Evolutionary conservation across 2,113 vertebrate genomes (phyloP).

Genomic region (Cyphomyrus plagiostoma): DNA sequence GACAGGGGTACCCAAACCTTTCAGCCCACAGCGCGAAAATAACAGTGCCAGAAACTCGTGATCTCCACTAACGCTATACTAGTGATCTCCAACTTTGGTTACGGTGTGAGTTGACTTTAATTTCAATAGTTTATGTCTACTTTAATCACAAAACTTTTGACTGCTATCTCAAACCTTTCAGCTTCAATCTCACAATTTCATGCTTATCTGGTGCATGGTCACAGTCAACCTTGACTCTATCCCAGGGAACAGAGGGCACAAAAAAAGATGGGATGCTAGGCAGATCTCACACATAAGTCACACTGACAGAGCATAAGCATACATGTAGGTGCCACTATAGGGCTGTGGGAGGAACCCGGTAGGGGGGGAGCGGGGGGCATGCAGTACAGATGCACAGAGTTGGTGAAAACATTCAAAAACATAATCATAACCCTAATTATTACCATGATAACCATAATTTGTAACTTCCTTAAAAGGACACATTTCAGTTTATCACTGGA

Average conservation of each 20-base stretch:
- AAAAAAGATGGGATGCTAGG: not conserved
- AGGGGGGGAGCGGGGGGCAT: not conserved
- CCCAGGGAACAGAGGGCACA: not conserved
- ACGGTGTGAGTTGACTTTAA: not conserved
- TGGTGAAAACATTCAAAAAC: not conserved
- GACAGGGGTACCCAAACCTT: not conserved
- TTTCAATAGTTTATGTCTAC: not conserved
- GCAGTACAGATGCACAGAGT: not conserved
- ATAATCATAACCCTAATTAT: not conserved
- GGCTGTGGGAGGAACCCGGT: not conserved
- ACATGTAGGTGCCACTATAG: not conserved
- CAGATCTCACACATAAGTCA: not conserved
- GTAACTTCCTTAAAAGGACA: not conserved
- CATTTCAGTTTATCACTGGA: not conserved
- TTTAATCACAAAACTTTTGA: not conserved
- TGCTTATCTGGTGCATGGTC: not conserved
- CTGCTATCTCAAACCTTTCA: too few relatives aligned
- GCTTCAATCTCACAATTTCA: not conserved
- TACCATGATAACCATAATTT: not conserved
- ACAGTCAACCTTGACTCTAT: not conserved
- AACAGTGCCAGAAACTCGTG: not conserved
- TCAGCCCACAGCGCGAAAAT: not conserved
- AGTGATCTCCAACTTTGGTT: not conserved
- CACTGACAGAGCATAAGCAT: not conserved
- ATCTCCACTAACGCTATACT: not conserved